Evolutionary conservation across 1,140 invertebrate genomes (phyloP), one percentile per base, ranked within the genome.

Genomic region (Pygmarrhopalites habei): DNA sequence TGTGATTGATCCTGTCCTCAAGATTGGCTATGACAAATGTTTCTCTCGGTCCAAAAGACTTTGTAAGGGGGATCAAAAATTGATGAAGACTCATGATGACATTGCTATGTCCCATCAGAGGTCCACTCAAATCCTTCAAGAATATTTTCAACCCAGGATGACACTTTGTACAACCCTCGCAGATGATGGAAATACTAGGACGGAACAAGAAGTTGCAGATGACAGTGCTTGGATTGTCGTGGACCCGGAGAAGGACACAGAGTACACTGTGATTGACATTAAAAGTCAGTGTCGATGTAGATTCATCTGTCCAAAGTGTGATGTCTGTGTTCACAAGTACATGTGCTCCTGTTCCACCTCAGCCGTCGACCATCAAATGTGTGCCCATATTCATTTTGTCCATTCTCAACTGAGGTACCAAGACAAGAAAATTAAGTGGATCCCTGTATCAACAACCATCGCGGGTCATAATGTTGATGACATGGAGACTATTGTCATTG

Each of bases 21-120:
- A 69, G 49, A 66, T 69, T 17, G 67, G 67, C 23, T 69, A 69
- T 28, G 67, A 69, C 44, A 66, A 65, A 60, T 69, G 67, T 25
- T 69, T 69, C 32, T 29, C 60, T 2, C 46, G 67, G n/a, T 55
- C 57, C 1, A 69, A 69, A 25, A 30, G 67, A 19, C 25, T 69
- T 30, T 66, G 63, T 28, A 69, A 69, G 41, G 67, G 67, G 7
- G 67, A 69, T 49, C 64, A 65, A 30, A 69, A 66, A 39, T 28
- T 65, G 17, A 39, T 21, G 1, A 49, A 43, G 23, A 29, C 56
- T n/a, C 19, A 59, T 1, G 63, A 65, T 12, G 56, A 60, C 21
- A 32, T 68, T 1, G 19, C 35, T 19, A 21, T 23, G 1, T 21
- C 28, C 21, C 67, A 68, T 49, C 43, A 57, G 21, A 30, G 49